A percentile compares a stretch with the other conserved stretches of the same genome.
Conservation (phyloP, 2,888 invertebrate species). For the Allygus modestus region DNA sequence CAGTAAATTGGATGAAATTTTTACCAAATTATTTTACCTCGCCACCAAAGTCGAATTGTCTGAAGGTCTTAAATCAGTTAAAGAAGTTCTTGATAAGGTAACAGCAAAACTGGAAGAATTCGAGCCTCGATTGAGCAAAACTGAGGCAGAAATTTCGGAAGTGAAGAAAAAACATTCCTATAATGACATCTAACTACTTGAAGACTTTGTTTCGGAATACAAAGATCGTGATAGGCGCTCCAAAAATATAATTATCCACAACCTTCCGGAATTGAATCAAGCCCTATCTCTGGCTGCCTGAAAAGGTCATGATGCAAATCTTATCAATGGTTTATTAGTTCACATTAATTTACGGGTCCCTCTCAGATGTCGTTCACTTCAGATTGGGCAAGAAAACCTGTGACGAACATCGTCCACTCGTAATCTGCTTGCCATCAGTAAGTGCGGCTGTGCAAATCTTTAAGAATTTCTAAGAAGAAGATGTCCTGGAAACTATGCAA, state of each 20-base stretch:
- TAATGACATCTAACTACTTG: not conserved
- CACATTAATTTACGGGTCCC: not conserved
- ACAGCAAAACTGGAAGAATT: not conserved
- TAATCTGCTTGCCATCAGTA: conserved; percentile 6
- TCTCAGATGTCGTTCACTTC: not conserved
- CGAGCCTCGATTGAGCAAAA: not conserved
- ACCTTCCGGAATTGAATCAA: not conserved
- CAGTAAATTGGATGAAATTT: conserved; percentile 6
- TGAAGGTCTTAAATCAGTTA: not conserved
- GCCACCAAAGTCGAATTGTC: conserved; percentile 12
- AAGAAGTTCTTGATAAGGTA: not conserved
- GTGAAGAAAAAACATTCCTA: not conserved
- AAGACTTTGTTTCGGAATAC: not conserved
- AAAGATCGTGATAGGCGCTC: conserved; percentile 26
- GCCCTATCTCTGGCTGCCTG: not conserved
- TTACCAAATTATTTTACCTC: not conserved
- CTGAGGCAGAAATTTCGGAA: not conserved
- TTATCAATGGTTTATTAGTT: not conserved
- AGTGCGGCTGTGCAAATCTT: not conserved
- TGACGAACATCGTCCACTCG: conserved; percentile 12
- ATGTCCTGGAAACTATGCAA: not conserved
- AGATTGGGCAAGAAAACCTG: not conserved
- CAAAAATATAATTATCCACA: not conserved
- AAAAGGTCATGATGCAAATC: conserved; percentile 5
- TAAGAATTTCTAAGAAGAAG: not conserved